Evolutionary conservation across 2,113 vertebrate species (phyloP).

Genomic region (Kryptolebias marmoratus): DNA sequence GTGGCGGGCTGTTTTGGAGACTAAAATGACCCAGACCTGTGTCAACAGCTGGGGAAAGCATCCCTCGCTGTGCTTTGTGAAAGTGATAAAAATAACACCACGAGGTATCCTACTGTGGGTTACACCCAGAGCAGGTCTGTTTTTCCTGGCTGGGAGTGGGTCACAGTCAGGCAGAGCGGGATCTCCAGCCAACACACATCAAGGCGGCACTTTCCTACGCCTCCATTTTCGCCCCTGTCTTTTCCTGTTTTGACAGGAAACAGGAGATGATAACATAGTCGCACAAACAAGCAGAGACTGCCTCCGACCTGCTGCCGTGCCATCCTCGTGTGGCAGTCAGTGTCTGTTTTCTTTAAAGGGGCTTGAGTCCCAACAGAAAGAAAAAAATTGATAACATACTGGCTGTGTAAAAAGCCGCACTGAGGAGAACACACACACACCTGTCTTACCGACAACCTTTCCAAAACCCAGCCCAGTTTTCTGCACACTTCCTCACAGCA

Average conservation of each 20-base stretch:
- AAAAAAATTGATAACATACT: constrained; percentile 22
- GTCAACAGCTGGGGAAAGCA: constrained; percentile 79
- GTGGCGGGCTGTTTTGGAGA: constrained; percentile 54
- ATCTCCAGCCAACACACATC: constrained; percentile 74
- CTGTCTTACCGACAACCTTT: constrained; percentile 42
- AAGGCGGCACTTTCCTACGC: constrained; percentile 76
- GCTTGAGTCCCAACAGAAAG: constrained; percentile 46
- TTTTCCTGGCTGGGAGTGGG: constrained; percentile 68
- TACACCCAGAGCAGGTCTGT: constrained; percentile 67
- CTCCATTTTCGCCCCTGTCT: constrained; percentile 72
- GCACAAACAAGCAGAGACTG: constrained; percentile 73
- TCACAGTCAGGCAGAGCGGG: constrained; percentile 65
- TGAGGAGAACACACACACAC: constrained; percentile 15
- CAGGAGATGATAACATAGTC: constrained; percentile 75
- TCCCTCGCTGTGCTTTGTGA: constrained; percentile 64
- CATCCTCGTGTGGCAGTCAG: constrained; percentile 43
- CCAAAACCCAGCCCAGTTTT: constrained; percentile 31
- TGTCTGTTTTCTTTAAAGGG: constrained; percentile 63
- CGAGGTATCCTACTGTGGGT: constrained; percentile 61
- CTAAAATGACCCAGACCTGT: constrained; percentile 63
- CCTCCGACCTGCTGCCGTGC: constrained; percentile 63
- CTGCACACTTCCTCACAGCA: constrained; percentile 41
- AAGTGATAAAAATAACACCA: constrained; percentile 78
- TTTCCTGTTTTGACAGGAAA: constrained; percentile 85
- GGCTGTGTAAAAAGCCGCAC: constrained; percentile 28